A percentile compares a stretch with the other conserved stretches of the same genome.
phyloP scores from a whole-genome alignment of 2,888 invertebrate genomes.

The Drosophila helvetica region DNA sequence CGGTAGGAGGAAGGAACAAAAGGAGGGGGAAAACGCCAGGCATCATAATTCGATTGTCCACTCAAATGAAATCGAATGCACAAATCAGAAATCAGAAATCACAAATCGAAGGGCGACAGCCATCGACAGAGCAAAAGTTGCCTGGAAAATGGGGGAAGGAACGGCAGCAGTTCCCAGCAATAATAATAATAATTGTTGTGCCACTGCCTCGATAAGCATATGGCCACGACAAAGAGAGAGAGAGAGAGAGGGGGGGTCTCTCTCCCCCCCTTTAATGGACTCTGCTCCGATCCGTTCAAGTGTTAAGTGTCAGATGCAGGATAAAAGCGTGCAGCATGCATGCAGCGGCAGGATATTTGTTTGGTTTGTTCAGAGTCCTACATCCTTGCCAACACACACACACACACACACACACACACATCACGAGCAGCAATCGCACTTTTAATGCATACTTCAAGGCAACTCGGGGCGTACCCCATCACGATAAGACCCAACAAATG shows the following conservation, averaged over 20 bases:
- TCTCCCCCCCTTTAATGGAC: constrained; percentile 29
- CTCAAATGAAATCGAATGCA: constrained; percentile 77
- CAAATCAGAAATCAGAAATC: constrained; percentile 59
- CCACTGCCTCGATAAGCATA: constrained; percentile 67
- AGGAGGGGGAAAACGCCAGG: constrained; percentile 47
- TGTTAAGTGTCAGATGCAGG: constrained; percentile 79
- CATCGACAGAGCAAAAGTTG: constrained; percentile 1
- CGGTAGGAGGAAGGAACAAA: constrained; percentile 11
- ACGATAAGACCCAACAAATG: constrained; percentile 64
- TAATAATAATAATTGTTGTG: constrained; percentile 75
- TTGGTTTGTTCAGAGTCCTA: constrained; percentile 55
- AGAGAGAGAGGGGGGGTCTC: neutral
- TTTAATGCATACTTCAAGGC: constrained; percentile 73
- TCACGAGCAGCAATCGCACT: constrained; percentile 60
- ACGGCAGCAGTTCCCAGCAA: constrained; percentile 68
- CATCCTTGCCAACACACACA: constrained; percentile 46
- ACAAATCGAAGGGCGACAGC: constrained; percentile 13
- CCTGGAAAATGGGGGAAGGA: constrained; percentile 15
- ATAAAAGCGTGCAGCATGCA: constrained; percentile 69
- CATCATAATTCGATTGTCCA: constrained; percentile 76
- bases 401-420: constrained; percentile 40
- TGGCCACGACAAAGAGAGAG: constrained; percentile 30
- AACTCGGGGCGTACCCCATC: constrained; percentile 66
- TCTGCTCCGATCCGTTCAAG: constrained; percentile 57
- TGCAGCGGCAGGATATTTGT: constrained; percentile 70